phyloP scores from a whole-genome alignment of 64 coral and sea anemone species.

The Porites australiensis region DNA sequence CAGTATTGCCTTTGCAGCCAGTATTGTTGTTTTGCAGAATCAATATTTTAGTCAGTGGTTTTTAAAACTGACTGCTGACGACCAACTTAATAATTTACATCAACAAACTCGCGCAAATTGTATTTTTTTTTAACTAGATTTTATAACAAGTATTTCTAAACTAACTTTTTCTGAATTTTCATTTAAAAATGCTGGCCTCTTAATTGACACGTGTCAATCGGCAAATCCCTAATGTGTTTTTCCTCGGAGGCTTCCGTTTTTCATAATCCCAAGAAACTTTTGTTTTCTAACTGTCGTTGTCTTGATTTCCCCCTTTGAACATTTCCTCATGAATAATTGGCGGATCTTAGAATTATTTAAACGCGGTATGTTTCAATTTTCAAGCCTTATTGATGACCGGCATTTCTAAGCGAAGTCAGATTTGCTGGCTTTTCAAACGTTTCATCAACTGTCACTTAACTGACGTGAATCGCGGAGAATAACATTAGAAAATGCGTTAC shows the following conservation, averaged over 20 bases:
- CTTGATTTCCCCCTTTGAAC: neutral
- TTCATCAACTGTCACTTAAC: neutral
- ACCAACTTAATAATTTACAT: slow-evolving; percentile 1
- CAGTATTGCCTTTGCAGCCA: no score
- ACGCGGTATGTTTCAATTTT: slow-evolving; percentile 10
- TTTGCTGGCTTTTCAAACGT: neutral
- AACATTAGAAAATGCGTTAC: neutral
- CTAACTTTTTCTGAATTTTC: slow-evolving; percentile 1
- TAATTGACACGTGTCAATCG: neutral
- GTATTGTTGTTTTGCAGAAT: no score
- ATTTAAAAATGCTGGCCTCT: neutral
- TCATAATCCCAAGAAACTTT: neutral
- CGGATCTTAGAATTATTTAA: slow-evolving; percentile 19
- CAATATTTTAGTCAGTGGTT: no score
- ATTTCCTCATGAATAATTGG: neutral
- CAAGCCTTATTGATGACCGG: neutral
- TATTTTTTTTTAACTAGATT: neutral
- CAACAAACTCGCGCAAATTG: neutral
- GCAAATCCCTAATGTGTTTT: neutral
- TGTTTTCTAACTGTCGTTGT: neutral
- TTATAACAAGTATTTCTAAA: neutral
- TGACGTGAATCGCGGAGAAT: neutral
- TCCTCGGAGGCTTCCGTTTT: neutral
- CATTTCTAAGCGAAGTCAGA: neutral
- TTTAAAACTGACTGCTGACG: neutral